A percentile compares a stretch with the other conserved stretches of the same genome.
These are phyloP conservation scores for Tachyglossus aculeatus DNA, from an alignment of 2,797 vertebrate species.

Conservation along the genomic window DNA sequence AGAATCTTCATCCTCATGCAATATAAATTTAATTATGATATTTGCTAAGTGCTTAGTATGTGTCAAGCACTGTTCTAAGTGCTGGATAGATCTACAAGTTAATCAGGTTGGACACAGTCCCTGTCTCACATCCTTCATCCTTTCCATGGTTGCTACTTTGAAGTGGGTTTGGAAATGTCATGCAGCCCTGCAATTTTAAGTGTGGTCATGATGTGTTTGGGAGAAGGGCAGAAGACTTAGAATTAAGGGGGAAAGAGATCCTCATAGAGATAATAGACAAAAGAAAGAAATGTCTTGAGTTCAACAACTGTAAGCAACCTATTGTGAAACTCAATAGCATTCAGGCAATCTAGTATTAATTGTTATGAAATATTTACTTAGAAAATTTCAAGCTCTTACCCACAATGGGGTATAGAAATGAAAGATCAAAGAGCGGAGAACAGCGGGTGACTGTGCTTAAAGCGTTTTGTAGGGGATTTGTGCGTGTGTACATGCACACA, in stretches of 20 bases:
- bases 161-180: neutral
- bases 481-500: neutral
- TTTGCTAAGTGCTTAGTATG: no score
- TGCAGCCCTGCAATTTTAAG: neutral
- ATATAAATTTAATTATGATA: no score
- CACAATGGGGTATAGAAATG: neutral
- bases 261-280: constrained; percentile 28
- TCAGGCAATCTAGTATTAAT: constrained; percentile 13
- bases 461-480: neutral
- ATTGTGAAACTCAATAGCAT: neutral
- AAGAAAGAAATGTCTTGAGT: constrained; percentile 27
- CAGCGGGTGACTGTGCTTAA: neutral
- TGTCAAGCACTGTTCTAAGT: no score
- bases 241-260: constrained; percentile 37
- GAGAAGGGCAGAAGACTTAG: constrained; percentile 15
- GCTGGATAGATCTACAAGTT: no score
- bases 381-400: constrained; percentile 29
- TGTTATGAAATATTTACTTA: constrained; percentile 22
- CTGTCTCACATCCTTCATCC: no score
- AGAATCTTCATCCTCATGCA: no score
- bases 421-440: neutral
- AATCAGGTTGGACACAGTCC: no score
- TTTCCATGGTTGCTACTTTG: neutral
- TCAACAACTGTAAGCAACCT: constrained; percentile 17
- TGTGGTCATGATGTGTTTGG: neutral